Base-by-base conservation (phyloP, 2,888 invertebrate species). In the Amorpha juglandis region DNA sequence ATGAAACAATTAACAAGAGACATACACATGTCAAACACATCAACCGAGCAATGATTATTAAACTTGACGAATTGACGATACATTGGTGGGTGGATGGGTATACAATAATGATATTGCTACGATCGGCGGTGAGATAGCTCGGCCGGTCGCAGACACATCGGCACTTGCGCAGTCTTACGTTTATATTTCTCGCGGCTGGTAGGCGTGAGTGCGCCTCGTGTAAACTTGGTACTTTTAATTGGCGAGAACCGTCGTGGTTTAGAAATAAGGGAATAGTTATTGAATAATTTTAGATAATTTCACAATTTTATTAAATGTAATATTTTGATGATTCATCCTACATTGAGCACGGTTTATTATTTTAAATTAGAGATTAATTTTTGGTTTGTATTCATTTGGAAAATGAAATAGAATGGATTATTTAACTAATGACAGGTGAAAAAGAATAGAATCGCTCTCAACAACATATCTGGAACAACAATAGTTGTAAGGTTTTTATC, bases 51-150 rank as follows among this genome's bases (percentile, higher is more conserved):
- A 58, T 58, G 58, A 16, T 58, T 58, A 58, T 58, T 58, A 42
- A 58, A 19, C 6, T 42, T 48, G 51, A 53, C 38, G 64, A 47
- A 38, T 47, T 47, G 53, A 55, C 47, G 55, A 50, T 52, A 38
- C 55, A 65, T 58, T 58, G 48, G 68, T 72, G 71, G 35, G 48
- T 64, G 75, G 70, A 68, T 70, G 72, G 79, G 80, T 84, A 83
- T 80, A 81, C 86, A 86, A 89, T 90, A 91, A 90, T 89, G 90
- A 91, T 86, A 83, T 76, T 78, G 75, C 69, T 65, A 68, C 68
- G 75, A 80, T 80, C 77, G 71, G 73, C 68, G 70, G 69, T 62
- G 42, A 66, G 73, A 75, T 75, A 75, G 63, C 64, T 64, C 62
- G 64, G 63, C 70, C 68, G 48, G 33, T 42, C 52, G 62, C 58